Conservation (phyloP, 2,113 vertebrate species). For the Tonatia bakeri region DNA sequence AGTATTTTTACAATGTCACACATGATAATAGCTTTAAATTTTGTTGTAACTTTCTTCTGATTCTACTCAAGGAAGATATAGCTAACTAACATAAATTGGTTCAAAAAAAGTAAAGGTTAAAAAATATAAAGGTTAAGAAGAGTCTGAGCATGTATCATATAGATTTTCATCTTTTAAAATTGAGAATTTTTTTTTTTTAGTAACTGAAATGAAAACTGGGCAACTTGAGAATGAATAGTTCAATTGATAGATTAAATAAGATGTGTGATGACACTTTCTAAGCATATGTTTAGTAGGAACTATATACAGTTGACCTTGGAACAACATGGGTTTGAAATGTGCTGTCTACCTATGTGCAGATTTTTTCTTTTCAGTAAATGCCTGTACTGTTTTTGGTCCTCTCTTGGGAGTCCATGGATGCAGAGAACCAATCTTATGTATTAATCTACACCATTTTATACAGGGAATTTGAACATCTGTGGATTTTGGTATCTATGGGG, state of each 20-base stretch:
- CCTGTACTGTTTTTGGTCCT: not conserved
- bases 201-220: not conserved
- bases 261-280: not conserved
- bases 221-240: not conserved
- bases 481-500: not conserved
- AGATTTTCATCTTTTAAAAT: constrained; percentile 17
- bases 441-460: not conserved
- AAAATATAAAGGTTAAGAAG: not conserved
- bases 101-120: not conserved
- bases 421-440: not conserved
- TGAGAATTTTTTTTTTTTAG: constrained; percentile 4
- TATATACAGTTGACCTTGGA: not conserved
- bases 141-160: not conserved
- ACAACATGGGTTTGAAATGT: not conserved
- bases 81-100: not conserved
- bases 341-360: not conserved
- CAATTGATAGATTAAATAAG: not conserved
- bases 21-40: not conserved
- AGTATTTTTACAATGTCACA: not conserved
- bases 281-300: not conserved
- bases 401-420: not conserved
- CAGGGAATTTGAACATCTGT: not conserved
- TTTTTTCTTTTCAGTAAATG: not conserved
- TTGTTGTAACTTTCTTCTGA: not conserved
- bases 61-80: not conserved